These are phyloP conservation scores for Arrhopalites spinosus DNA, from an alignment of 2,888 invertebrate genomes.

Conservation along the genomic window DNA sequence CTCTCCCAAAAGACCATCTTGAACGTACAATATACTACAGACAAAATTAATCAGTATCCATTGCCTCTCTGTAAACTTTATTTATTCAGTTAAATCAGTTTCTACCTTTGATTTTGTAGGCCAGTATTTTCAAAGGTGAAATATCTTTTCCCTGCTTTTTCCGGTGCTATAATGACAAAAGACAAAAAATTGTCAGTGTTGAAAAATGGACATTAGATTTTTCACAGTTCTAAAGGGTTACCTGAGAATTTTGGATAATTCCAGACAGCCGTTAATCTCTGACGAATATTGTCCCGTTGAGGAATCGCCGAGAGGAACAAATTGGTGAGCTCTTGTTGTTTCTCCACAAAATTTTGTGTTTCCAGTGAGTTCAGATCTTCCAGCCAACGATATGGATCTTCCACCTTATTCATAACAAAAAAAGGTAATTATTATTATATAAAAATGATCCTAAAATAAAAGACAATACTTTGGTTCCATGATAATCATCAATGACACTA, in stretches of 20 bases:
- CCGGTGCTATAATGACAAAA: conserved; percentile 66
- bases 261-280: conserved; percentile 86
- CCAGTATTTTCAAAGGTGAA: conserved; percentile 93
- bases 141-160: conserved; percentile 78
- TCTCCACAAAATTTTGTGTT: conserved; percentile 46
- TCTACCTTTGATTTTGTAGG: conserved; percentile 92
- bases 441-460: not conserved
- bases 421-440: not conserved
- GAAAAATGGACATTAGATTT: too few species aligned
- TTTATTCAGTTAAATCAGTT: not conserved
- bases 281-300: conserved; percentile 72
- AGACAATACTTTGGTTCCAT: conserved; percentile 83
- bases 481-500: conserved; percentile 75
- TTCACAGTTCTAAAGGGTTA: too few species aligned
- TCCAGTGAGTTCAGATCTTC: conserved; percentile 50
- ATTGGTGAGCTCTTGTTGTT: conserved; percentile 30
- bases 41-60: conserved; percentile 23
- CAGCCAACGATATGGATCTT: conserved; percentile 54
- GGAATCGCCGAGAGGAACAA: conserved; percentile 75
- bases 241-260: conserved; percentile 83
- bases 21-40: conserved; percentile 63
- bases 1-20: conserved; percentile 61
- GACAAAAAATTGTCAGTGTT: too few species aligned
- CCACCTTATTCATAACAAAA: conserved; percentile 8
- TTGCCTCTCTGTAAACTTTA: not conserved